Evolutionary conservation across 2,888 invertebrate species (phyloP).

Genomic region (Catotricha subobsoleta): DNA sequence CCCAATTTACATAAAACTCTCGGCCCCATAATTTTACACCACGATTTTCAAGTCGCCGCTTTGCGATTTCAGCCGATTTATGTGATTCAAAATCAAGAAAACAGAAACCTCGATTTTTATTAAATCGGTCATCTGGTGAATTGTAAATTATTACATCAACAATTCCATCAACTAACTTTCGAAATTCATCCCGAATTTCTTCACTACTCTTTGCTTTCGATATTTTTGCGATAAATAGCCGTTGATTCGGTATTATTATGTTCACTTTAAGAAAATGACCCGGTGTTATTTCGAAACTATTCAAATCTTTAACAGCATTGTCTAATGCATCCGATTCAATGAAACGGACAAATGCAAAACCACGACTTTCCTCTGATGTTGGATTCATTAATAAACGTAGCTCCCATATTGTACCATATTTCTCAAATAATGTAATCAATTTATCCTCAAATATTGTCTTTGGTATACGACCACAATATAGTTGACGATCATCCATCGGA

Average conservation of each 20-base stretch:
- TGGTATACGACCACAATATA: too few species aligned
- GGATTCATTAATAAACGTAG: neutral
- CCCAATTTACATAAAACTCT: conserved; percentile 1
- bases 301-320: neutral
- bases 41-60: neutral
- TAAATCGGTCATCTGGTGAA: neutral
- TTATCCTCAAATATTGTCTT: too few species aligned
- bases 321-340: neutral
- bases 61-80: neutral
- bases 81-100: conserved; percentile 1
- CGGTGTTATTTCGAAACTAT: neutral
- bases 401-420: too few species aligned
- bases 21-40: neutral
- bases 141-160: neutral
- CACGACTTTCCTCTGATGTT: neutral
- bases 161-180: neutral
- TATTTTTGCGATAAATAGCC: conserved; percentile 1
- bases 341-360: conserved; percentile 2
- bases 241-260: neutral
- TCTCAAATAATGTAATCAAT: too few species aligned
- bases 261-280: neutral
- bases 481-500: too few species aligned
- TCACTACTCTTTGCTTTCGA: neutral
- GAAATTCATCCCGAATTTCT: neutral
- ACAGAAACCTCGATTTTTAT: conserved; percentile 4